These are phyloP conservation scores for Anastrepha ludens DNA, from an alignment of 1,140 invertebrate genomes.

Conservation along the genomic window DNA sequence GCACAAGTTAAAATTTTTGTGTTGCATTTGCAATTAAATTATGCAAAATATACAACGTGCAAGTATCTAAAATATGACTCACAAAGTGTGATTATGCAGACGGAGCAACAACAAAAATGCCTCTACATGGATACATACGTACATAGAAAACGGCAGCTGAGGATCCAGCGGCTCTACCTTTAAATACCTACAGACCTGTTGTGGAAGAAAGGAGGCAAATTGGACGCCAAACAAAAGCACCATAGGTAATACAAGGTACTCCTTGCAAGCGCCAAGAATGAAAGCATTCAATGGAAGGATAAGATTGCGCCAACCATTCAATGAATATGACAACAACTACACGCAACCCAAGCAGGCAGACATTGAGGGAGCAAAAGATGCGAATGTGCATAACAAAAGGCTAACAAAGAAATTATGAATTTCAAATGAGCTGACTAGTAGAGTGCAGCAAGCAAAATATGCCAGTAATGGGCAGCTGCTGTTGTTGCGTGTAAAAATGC, in stretches of 20 bases:
- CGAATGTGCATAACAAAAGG: constrained; percentile 51
- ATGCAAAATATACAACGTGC: constrained; percentile 43
- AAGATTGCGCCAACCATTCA: not conserved
- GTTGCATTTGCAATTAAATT: constrained; percentile 49
- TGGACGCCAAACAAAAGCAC: not conserved
- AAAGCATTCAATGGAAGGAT: not conserved
- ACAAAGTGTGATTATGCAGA: constrained; percentile 35
- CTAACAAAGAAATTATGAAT: constrained; percentile 53
- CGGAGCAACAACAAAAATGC: not conserved
- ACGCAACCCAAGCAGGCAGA: not conserved
- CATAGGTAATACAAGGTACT: not conserved
- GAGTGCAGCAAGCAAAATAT: constrained; percentile 7
- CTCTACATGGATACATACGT: not conserved
- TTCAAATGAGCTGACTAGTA: constrained; percentile 39
- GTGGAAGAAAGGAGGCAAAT: constrained; percentile 13
- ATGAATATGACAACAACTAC: constrained; percentile 1
- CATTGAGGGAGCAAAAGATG: not conserved
- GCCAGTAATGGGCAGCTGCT: constrained; percentile 45
- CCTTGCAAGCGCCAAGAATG: not conserved
- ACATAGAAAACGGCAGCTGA: constrained; percentile 8
- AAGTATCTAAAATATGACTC: constrained; percentile 51
- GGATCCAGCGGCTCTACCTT: not conserved
- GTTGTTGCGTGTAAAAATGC: not conserved
- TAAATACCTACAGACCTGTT: not conserved
- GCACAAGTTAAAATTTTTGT: constrained; percentile 37